phyloP scores from a whole-genome alignment of 2,113 vertebrate genomes.

The Australoheros scitulus region DNA sequence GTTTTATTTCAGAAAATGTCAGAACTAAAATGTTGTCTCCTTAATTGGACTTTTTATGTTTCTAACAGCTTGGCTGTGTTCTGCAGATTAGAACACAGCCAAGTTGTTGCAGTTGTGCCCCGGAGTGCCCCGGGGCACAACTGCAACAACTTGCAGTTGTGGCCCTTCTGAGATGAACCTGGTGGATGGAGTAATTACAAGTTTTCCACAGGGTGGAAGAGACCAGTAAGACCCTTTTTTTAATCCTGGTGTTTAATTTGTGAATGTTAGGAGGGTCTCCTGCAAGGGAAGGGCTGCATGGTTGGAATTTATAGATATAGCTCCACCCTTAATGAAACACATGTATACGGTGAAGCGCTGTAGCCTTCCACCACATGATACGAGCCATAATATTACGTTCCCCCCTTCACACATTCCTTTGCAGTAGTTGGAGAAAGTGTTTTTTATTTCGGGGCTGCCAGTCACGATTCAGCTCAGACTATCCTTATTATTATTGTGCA shows the following conservation, averaged over 20 bases:
- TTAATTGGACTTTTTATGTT: conserved; percentile 30
- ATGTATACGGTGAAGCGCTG: conserved; percentile 34
- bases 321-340: conserved; percentile 62
- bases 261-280: conserved; percentile 61
- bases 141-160: no score
- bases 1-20: background rate
- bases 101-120: no score
- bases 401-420: conserved; percentile 63
- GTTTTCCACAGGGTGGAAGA: conserved; percentile 56
- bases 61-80: conserved; percentile 16
- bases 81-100: conserved; percentile 43
- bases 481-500: conserved; percentile 14
- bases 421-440: conserved; percentile 29
- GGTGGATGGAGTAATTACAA: conserved; percentile 71
- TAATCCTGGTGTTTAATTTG: conserved; percentile 71
- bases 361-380: conserved; percentile 61
- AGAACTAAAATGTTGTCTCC: background rate
- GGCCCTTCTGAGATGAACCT: conserved; percentile 47
- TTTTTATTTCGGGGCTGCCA: conserved; percentile 41
- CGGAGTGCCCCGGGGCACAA: no score
- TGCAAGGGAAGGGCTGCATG: conserved; percentile 59
- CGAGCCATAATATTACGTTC: conserved; percentile 57
- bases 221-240: conserved; percentile 56
- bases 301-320: conserved; percentile 69
- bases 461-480: conserved; percentile 35